These are phyloP conservation scores for Eristalis pertinax DNA, from an alignment of 2,888 invertebrate genomes.

Conservation along the genomic window DNA sequence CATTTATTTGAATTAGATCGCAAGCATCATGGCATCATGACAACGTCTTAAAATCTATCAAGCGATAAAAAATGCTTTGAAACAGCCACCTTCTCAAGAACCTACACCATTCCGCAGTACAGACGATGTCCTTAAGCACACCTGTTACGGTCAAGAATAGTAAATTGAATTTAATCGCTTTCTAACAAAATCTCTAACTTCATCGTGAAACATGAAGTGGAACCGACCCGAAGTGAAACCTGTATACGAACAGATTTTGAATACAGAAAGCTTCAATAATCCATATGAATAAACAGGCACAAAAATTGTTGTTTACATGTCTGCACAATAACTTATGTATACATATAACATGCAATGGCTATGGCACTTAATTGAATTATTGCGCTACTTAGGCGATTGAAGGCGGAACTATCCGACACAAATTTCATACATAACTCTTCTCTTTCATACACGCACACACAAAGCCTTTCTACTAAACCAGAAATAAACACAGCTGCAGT, in stretches of 20 bases:
- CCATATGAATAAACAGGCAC: background rate
- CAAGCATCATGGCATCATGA: too few species aligned
- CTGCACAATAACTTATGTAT: slow-evolving; percentile 9
- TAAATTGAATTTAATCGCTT: background rate
- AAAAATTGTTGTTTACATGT: slow-evolving; percentile 9
- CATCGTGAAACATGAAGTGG: background rate
- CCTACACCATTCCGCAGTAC: background rate
- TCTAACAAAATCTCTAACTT: slow-evolving; percentile 27
- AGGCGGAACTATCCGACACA: slow-evolving; percentile 4
- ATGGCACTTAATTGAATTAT: slow-evolving; percentile 56
- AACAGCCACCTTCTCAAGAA: too few species aligned
- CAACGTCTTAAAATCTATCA: too few species aligned
- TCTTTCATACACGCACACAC: slow-evolving; percentile 19
- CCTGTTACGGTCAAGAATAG: slow-evolving; percentile 6
- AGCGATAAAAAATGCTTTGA: too few species aligned
- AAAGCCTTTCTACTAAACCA: slow-evolving; percentile 34
- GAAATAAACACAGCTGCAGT: slow-evolving; percentile 15
- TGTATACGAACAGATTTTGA: slow-evolving; percentile 10
- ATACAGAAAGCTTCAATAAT: slow-evolving; percentile 6
- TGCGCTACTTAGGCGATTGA: slow-evolving; percentile 15
- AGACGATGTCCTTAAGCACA: background rate
- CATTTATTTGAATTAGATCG: too few species aligned
- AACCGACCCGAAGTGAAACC: slow-evolving; percentile 1
- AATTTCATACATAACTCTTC: background rate
- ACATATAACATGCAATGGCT: slow-evolving; percentile 38